Percentiles rank a stretch among this genome's conserved stretches.
Evolutionary conservation across 2,797 vertebrate genomes (phyloP).

Genomic region (Coregonus ussuriensis): DNA sequence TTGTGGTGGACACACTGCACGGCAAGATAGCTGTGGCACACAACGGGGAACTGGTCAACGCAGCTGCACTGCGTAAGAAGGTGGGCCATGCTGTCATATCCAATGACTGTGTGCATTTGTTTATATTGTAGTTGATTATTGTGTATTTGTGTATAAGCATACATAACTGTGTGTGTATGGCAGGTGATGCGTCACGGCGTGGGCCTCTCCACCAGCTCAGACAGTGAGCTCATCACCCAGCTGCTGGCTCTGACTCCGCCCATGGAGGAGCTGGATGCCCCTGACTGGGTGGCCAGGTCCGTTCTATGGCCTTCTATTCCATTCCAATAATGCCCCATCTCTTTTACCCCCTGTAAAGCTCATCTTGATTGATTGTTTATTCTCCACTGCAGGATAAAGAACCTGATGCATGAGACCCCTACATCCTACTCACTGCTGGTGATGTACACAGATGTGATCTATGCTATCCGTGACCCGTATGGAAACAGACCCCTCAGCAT

Average conservation of each 20-base stretch:
- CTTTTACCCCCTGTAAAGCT: not conserved
- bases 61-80: constrained; percentile 85
- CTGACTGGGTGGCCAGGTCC: constrained; percentile 97
- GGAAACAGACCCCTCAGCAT: constrained; percentile 95
- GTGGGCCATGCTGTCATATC: constrained; percentile 57
- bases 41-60: constrained; percentile 95
- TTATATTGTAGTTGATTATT: too few relatives aligned
- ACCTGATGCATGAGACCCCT: constrained; percentile 94
- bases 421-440: constrained; percentile 93
- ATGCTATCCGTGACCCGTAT: constrained; percentile 94
- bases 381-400: constrained; percentile 85
- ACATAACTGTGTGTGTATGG: constrained; percentile 5
- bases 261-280: constrained; percentile 86
- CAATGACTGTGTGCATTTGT: not conserved
- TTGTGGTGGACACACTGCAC: constrained; percentile 96
- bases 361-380: not conserved
- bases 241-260: constrained; percentile 94
- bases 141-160: not conserved
- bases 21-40: constrained; percentile 97
- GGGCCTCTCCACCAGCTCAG: constrained; percentile 95
- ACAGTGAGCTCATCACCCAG: constrained; percentile 97
- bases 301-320: not conserved
- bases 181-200: constrained; percentile 96
- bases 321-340: not conserved
- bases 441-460: constrained; percentile 95